Conservation (phyloP, 2,888 invertebrate genomes). For the Malachius bipustulatus region DNA sequence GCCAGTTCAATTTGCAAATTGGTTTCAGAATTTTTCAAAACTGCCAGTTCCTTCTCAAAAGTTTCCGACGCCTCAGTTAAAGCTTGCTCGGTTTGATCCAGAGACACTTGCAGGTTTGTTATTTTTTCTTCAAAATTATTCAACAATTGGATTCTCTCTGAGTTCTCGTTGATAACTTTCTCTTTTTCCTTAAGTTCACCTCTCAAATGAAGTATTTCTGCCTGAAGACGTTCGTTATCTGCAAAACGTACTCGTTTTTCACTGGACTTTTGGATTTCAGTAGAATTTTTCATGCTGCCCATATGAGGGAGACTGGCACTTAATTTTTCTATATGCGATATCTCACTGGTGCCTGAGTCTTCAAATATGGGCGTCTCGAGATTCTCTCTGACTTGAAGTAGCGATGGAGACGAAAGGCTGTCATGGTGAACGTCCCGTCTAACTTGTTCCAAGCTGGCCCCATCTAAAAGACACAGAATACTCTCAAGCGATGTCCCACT, state of each 20-base stretch:
- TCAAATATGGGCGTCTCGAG: slow-evolving; percentile 19
- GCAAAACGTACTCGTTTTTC: slow-evolving; percentile 38
- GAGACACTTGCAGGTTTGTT: slow-evolving; percentile 42
- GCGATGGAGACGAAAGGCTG: slow-evolving; percentile 16
- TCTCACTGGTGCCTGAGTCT: too few relatives aligned
- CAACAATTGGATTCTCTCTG: slow-evolving; percentile 43
- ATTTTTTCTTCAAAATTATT: slow-evolving; percentile 41
- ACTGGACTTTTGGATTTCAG: slow-evolving; percentile 25
- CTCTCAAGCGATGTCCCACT: slow-evolving; percentile 61
- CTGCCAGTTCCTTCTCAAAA: slow-evolving; percentile 42
- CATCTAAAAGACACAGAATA: slow-evolving; percentile 61
- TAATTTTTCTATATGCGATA: slow-evolving; percentile 30
- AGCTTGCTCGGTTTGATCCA: slow-evolving; percentile 44
- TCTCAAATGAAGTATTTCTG: slow-evolving; percentile 38
- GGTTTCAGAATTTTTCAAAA: slow-evolving; percentile 40
- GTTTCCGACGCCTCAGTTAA: slow-evolving; percentile 38
- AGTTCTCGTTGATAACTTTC: slow-evolving; percentile 43
- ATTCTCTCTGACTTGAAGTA: slow-evolving; percentile 10
- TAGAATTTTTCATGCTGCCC: slow-evolving; percentile 28
- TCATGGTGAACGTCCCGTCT: slow-evolving; percentile 22
- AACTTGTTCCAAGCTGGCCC: slow-evolving; percentile 51
- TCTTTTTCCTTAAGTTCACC: slow-evolving; percentile 49
- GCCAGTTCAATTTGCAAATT: slow-evolving; percentile 44
- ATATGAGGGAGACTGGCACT: slow-evolving; percentile 14
- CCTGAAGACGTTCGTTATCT: slow-evolving; percentile 36